phyloP scores from a whole-genome alignment of 2,113 vertebrate species.

The Apteryx mantelli region DNA sequence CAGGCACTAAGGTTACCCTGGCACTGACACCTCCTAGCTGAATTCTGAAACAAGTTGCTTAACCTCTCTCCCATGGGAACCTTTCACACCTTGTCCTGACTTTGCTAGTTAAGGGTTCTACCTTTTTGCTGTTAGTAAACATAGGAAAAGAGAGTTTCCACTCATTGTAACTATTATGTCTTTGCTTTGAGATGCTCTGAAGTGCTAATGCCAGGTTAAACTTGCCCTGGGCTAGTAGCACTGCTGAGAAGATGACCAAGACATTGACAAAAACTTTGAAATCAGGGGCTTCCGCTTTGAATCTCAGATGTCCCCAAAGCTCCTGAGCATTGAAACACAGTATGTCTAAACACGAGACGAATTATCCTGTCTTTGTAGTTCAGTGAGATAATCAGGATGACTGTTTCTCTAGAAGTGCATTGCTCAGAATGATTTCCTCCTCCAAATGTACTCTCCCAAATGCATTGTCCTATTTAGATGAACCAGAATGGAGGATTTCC shows the following conservation, averaged over 20 bases:
- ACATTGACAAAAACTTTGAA: background rate
- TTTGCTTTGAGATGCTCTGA: background rate
- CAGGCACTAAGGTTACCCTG: background rate
- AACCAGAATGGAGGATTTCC: background rate
- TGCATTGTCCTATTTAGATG: rapidly evolving
- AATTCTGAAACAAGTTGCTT: background rate
- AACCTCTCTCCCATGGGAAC: background rate
- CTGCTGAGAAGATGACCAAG: background rate
- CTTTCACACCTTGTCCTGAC: background rate
- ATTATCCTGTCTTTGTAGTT: background rate
- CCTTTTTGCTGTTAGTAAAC: background rate
- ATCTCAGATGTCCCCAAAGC: background rate
- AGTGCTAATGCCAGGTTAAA: background rate
- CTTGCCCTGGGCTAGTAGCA: background rate
- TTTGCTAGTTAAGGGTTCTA: background rate
- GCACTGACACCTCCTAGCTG: background rate
- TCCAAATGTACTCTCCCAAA: background rate
- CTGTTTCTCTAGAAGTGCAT: background rate
- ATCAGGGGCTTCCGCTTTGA: background rate
- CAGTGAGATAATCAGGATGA: background rate
- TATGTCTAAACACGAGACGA: background rate
- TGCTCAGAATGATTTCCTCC: background rate
- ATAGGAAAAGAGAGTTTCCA: background rate
- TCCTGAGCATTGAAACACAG: background rate
- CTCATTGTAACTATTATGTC: background rate